These are phyloP conservation scores for Psittacula derbiana DNA, from an alignment of 2,797 vertebrate species.

Conservation along the genomic window DNA sequence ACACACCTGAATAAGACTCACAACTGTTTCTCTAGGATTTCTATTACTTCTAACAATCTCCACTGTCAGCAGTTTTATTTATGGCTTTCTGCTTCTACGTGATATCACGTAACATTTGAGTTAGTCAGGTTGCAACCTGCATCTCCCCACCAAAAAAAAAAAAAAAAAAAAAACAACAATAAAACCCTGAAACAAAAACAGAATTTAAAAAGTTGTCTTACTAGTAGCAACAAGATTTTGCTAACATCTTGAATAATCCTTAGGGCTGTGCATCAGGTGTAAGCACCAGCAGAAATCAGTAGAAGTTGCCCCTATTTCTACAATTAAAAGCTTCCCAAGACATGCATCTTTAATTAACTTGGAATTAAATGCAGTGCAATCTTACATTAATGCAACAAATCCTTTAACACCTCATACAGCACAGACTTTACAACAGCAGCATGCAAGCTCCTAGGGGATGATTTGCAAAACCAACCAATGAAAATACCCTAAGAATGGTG, in stretches of 20 bases:
- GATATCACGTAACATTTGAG: background rate
- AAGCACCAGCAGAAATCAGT: background rate
- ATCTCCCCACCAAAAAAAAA: rapidly evolving
- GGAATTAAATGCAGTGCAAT: background rate
- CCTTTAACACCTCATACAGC: background rate
- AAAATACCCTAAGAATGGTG: background rate
- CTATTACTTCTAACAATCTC: background rate
- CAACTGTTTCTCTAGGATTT: background rate
- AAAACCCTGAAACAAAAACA: background rate
- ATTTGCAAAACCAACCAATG: background rate
- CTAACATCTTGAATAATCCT: background rate
- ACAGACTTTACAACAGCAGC: background rate
- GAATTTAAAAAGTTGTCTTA: background rate
- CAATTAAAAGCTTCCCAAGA: background rate
- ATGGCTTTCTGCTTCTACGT: background rate
- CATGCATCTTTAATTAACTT: background rate
- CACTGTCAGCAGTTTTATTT: background rate
- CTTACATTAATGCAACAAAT: slow-evolving; percentile 25
- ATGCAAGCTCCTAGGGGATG: background rate
- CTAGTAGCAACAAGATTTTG: background rate
- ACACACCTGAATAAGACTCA: slow-evolving; percentile 1
- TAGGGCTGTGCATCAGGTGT: background rate
- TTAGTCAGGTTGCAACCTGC: background rate
- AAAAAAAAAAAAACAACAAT: background rate
- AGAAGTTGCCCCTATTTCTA: background rate